Evolutionary conservation across 2,797 vertebrate species (phyloP).

Genomic region (Triplophysa yarkandensis): DNA sequence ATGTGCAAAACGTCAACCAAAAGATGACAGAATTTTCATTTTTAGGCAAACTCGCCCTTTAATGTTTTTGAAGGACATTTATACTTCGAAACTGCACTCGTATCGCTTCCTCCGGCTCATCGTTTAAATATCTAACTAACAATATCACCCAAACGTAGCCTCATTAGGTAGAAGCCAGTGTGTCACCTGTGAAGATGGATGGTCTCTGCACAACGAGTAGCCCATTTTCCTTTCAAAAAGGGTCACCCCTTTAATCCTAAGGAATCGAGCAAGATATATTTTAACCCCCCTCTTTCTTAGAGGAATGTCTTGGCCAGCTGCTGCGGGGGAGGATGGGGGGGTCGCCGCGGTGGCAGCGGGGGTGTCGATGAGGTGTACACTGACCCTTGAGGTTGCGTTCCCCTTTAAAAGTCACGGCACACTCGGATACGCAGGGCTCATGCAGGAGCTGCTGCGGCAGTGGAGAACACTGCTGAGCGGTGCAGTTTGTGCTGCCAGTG

Average conservation of each 20-base stretch:
- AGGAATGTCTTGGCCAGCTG: conserved; percentile 71
- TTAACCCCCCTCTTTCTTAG: conserved; percentile 50
- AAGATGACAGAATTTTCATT: too few relatives aligned
- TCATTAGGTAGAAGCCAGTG: conserved; percentile 51
- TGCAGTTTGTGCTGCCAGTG: conserved; percentile 86
- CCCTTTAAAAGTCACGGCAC: conserved; percentile 89
- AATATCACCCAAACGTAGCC: conserved; percentile 7
- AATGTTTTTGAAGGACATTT: too few relatives aligned
- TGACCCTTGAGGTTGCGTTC: conserved; percentile 83
- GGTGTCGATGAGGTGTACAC: conserved; percentile 67
- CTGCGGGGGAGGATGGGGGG: conserved; percentile 55
- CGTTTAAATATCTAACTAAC: conserved; percentile 1
- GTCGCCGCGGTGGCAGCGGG: conserved; percentile 60
- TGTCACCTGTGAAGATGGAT: conserved; percentile 52
- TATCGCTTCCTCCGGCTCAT: conserved; percentile 4
- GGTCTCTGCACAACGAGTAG: conserved; percentile 42
- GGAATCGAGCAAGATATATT: conserved; percentile 15
- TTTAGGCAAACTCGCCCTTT: too few relatives aligned
- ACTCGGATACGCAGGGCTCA: conserved; percentile 85
- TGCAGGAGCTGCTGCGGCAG: conserved; percentile 83
- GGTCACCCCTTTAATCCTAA: conserved; percentile 52
- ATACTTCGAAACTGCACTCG: background rate
- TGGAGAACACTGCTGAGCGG: conserved; percentile 86
- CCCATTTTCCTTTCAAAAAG: conserved; percentile 49
- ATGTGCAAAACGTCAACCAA: too few relatives aligned